These are phyloP conservation scores for Fabriciana adippe DNA, from an alignment of 2,888 invertebrate species.

Conservation along the genomic window DNA sequence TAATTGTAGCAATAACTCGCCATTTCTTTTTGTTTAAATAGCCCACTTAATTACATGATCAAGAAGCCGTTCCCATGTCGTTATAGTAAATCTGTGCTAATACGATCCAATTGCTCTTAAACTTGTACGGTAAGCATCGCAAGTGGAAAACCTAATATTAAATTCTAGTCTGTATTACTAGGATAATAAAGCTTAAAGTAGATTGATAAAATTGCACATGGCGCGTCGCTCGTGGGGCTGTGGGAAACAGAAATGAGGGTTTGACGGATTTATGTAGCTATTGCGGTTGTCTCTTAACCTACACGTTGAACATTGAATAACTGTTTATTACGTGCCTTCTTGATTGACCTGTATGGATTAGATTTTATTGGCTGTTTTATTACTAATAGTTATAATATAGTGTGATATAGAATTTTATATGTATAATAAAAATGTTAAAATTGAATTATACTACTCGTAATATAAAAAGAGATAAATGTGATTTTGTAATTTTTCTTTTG, in stretches of 20 bases:
- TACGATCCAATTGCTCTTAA: constrained; percentile 45
- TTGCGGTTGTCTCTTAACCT: constrained; percentile 41
- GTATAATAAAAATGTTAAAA: too few relatives aligned
- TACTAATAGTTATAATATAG: neutral
- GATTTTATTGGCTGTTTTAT: constrained; percentile 22
- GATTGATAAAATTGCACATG: constrained; percentile 12
- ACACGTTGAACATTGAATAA: constrained; percentile 36
- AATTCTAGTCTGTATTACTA: constrained; percentile 27
- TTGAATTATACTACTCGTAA: too few relatives aligned
- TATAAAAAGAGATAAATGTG: too few relatives aligned
- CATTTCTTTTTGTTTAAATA: constrained; percentile 28
- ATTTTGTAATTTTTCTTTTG: too few relatives aligned
- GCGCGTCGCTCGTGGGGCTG: constrained; percentile 47
- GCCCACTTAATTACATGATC: constrained; percentile 39
- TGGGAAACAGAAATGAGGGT: constrained; percentile 58
- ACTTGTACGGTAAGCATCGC: constrained; percentile 33
- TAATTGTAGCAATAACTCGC: constrained; percentile 11
- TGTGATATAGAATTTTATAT: too few relatives aligned
- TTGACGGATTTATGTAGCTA: constrained; percentile 46
- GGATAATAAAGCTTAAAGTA: constrained; percentile 16
- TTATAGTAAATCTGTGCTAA: constrained; percentile 54
- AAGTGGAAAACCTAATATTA: constrained; percentile 9
- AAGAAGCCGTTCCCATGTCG: constrained; percentile 44
- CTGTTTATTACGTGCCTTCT: constrained; percentile 35
- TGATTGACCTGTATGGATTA: constrained; percentile 35